Evolutionary conservation across 2,113 vertebrate species (phyloP), one percentile per base, ranked within the genome.

Genomic region (Ptychochromis oligacanthus): DNA sequence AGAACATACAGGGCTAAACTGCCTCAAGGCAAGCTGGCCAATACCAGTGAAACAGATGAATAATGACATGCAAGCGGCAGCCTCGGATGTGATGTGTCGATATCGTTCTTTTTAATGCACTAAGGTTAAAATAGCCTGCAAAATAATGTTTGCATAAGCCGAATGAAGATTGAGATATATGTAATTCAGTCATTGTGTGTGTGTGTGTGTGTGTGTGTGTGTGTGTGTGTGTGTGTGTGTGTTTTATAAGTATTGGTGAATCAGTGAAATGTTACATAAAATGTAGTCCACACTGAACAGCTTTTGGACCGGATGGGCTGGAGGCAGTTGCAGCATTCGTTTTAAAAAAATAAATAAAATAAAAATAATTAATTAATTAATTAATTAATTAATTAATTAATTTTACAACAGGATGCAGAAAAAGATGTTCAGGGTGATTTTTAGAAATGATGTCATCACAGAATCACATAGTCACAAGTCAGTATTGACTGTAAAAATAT

Each of bases 11-110:
- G 79, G 59, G 12, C 78, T 76, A 36, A 70, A 28, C 9, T 18
- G 79, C 88, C 91, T 43, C 0, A 2, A 86, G 92, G 80, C 59
- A 1, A 59, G 43, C 24, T 49, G 82, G 88, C 93, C 87, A 84
- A 40, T 75, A 74, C 75, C 38, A 28, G 61, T 75, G 55, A 56
- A 20, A 43, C 4, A 31, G 74, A 87, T 80, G 75, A 82, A 61
- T 72, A 60, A 78, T 80, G 82, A 93, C 87, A 85, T 79, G 62
- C 7, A 34, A 79, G 83, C 61, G 54, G 75, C 67, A 34, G 82
- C 67, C 12, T 57, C 65, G 77, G 43, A 70, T 55, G 28, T 40
- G 54, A 79, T 85, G 86, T 89, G 83, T 91, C 88, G 77, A 88
- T 93, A 79, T 74, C 15, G 43, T 34, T 88, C 40, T 64, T 72